phyloP scores from a whole-genome alignment of 2,113 vertebrate genomes.

The Budorcas taxicolor region DNA sequence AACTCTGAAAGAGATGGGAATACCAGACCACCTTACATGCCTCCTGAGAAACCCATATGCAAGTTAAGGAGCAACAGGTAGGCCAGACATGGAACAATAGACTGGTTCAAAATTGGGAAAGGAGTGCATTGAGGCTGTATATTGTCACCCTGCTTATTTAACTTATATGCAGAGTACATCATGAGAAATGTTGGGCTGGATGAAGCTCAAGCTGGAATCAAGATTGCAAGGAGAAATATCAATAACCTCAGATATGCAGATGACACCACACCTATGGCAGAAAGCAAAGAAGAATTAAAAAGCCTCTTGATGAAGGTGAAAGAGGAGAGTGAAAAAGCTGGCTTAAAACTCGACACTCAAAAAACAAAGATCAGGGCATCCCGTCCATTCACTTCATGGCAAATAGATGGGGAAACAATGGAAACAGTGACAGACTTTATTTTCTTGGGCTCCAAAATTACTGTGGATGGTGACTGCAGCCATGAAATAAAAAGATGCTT shows the following conservation, averaged over 20 bases:
- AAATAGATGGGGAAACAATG: neutral
- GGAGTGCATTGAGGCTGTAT: neutral
- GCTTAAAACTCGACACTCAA: neutral
- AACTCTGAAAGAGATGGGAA: neutral
- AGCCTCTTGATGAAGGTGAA: neutral
- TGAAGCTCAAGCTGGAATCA: neutral
- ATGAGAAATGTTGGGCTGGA: neutral
- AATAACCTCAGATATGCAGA: neutral
- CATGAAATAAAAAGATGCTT: neutral
- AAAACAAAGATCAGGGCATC: neutral
- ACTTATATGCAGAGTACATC: neutral
- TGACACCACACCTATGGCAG: neutral
- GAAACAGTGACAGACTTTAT: neutral
- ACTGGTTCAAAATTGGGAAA: neutral
- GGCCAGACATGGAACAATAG: neutral
- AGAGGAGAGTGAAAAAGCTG: neutral
- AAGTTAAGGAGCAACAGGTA: neutral
- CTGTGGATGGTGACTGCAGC: neutral
- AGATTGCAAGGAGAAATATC: neutral
- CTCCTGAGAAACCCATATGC: neutral
- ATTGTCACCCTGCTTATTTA: neutral
- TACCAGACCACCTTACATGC: neutral
- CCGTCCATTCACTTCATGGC: neutral
- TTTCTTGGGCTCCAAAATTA: neutral
- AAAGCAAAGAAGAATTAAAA: neutral